Evolutionary conservation across 2,113 vertebrate genomes (phyloP).

Genomic region (Calidris pugnax): DNA sequence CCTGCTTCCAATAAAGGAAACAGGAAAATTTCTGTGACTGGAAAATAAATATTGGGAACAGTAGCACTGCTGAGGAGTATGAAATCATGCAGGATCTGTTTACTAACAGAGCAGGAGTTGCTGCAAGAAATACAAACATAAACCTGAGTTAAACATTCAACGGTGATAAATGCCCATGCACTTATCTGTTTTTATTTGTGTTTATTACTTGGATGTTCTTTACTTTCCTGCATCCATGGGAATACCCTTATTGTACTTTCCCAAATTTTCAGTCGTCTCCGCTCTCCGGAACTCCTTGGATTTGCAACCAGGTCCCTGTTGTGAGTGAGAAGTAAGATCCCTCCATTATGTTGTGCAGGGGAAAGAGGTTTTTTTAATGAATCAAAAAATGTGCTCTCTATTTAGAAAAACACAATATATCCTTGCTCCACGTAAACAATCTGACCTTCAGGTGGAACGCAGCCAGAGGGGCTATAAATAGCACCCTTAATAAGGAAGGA

Average conservation of each 20-base stretch:
- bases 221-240: neutral
- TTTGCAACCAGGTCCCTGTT: neutral
- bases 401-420: slow-evolving; percentile 70
- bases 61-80: neutral
- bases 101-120: neutral
- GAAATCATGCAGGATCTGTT: neutral
- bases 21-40: neutral
- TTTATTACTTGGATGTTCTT: neutral
- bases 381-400: slow-evolving; percentile 58
- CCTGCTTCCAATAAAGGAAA: neutral
- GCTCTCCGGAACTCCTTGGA: neutral
- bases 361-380: slow-evolving; percentile 52
- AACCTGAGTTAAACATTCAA: neutral
- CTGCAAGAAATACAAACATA: neutral
- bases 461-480: slow-evolving; percentile 76
- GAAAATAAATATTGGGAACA: neutral
- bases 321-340: neutral
- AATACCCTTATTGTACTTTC: neutral
- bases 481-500: slow-evolving; percentile 17
- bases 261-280: neutral
- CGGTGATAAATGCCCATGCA: neutral
- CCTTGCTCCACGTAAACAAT: slow-evolving; percentile 74
- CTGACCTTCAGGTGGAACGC: slow-evolving; percentile 65
- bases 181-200: neutral
- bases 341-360: neutral